Evolutionary conservation across 2,797 vertebrate species (phyloP).

Genomic region (Hydrocynus forskahlii): DNA sequence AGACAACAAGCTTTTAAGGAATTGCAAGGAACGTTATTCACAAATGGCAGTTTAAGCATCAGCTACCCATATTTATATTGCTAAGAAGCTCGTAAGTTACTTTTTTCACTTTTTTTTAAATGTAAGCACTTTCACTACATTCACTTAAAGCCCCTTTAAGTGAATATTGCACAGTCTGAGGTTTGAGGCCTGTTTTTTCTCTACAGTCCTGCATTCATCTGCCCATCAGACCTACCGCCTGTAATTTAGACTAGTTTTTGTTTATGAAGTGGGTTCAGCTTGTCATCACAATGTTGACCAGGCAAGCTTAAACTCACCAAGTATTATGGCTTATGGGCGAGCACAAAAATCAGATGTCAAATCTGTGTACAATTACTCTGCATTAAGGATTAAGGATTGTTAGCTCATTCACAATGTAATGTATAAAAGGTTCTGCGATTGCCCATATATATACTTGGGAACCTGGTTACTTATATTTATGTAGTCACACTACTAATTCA

Average conservation of each 20-base stretch:
- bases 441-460: too few species aligned
- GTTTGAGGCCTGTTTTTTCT: constrained; percentile 60
- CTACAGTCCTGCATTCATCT: constrained; percentile 37
- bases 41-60: constrained; percentile 4
- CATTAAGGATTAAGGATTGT: neutral
- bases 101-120: neutral
- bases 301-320: constrained; percentile 53
- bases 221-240: constrained; percentile 37
- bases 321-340: constrained; percentile 32
- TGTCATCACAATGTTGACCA: constrained; percentile 71
- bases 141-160: constrained; percentile 8
- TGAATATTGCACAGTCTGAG: neutral
- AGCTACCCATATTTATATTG: neutral
- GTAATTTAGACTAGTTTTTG: constrained; percentile 62
- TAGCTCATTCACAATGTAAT: constrained; percentile 39
- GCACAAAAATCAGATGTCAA: constrained; percentile 22
- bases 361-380: neutral
- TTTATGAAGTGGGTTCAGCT: constrained; percentile 63
- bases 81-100: neutral
- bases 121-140: constrained; percentile 21
- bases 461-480: too few species aligned
- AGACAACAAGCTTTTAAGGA: neutral
- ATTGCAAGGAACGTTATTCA: neutral
- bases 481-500: neutral
- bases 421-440: too few species aligned